Base-by-base conservation (phyloP, 53 echinoderm and acorn worm genomes). In the Temnopleurus reevesii region DNA sequence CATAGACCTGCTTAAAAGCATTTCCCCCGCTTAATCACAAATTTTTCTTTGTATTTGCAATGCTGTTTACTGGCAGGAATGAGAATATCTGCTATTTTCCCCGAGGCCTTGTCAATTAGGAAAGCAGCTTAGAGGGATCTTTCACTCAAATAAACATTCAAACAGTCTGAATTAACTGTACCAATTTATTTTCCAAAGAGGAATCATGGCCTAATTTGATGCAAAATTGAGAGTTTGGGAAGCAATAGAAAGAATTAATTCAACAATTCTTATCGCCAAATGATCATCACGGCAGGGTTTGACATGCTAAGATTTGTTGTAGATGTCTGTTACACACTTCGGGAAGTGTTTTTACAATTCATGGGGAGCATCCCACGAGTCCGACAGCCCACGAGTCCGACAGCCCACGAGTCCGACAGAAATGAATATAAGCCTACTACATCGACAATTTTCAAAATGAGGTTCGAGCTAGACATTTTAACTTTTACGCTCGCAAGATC, bases 191-290 rank as follows among this genome's bases (percentile, higher is more conserved):
- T 33, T 12, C 64, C 12, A 5, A 34, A 4, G 34, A 13, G 9
- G 31, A 71, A 36, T 71, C 71, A 71, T n/a, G 19, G 71, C 38
- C 71, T 71, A 71, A 71, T 71, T 41, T 71, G 71, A 71, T 71
- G 71, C 41, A 8, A 71, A 71, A 71, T 71, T 71, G 71, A 41
- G 71, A 71, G 71, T 71, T 71, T 38, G 41, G 36, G 71, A 71
- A 71, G 71, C 41, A 36, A 38, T 41, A 71, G 71, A 71, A 36
- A 71, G 71, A 38, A 71, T 36, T 41, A 71, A 71, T 71, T 71
- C 71, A 36, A 9, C 15, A n/a, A 36, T 38, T 71, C 71, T 71
- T 38, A 71, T 71, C 43, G n/a, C 71, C n/a, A 19, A n/a, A n/a
- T n/a, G 19, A 71, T 71, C 38, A 13, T 30, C 10, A 21, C 71